Evolutionary conservation across 1,140 invertebrate genomes (phyloP).

Genomic region (Bombus impatiens): DNA sequence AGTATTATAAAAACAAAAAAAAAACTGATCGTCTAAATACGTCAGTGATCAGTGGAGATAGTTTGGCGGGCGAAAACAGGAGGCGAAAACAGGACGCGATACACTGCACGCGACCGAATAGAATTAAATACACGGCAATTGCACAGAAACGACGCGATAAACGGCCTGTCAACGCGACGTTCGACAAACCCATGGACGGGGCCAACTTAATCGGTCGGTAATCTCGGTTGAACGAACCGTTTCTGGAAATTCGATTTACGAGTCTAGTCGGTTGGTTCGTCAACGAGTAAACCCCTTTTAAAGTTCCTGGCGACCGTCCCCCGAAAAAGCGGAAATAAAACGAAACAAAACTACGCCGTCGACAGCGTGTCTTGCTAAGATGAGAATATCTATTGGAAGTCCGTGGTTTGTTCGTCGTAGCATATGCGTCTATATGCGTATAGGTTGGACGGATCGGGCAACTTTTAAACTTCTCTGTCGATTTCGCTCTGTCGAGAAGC

Average conservation of each 20-base stretch:
- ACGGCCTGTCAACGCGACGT: background rate
- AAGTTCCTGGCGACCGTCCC: background rate
- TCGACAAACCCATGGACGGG: constrained; percentile 18
- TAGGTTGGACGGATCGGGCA: too few species aligned
- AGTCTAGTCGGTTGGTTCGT: background rate
- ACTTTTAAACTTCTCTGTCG: background rate
- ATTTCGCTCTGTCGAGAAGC: background rate
- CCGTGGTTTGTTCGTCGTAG: too few species aligned
- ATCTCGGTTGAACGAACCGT: constrained; percentile 22
- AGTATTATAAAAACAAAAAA: too few species aligned
- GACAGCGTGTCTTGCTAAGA: background rate
- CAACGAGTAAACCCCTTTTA: background rate
- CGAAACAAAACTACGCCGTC: background rate
- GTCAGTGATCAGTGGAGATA: too few species aligned
- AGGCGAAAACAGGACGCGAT: too few species aligned
- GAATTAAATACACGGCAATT: constrained; percentile 9
- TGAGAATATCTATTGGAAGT: too few species aligned
- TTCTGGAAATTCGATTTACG: constrained; percentile 49
- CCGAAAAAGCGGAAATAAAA: too few species aligned
- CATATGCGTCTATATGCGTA: background rate
- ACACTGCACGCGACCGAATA: background rate
- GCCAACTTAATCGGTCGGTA: constrained; percentile 59
- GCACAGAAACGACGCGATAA: constrained; percentile 33
- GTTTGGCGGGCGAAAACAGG: too few species aligned
- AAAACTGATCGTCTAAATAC: too few species aligned